Conservation (phyloP, 2,888 invertebrate species). For the Stenchaetothrips biformis region DNA sequence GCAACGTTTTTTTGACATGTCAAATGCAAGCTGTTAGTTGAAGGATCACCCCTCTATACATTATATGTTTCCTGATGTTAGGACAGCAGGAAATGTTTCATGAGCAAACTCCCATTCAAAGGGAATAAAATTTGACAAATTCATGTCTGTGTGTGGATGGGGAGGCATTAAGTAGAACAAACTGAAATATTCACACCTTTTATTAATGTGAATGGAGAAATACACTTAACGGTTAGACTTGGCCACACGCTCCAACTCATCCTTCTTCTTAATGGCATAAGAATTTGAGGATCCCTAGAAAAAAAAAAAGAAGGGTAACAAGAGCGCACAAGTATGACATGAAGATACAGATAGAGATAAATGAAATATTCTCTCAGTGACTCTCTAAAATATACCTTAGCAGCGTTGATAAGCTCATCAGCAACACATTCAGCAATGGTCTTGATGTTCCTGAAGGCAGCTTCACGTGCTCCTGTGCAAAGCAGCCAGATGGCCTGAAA, state of each 20-base stretch:
- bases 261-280: slow-evolving; percentile 99
- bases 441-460: slow-evolving; percentile 99
- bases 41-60: no score
- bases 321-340: not conserved
- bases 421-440: slow-evolving; percentile 99
- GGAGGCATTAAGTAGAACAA: not conserved
- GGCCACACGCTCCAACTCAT: slow-evolving; percentile 99
- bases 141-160: not conserved
- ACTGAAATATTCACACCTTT: not conserved
- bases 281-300: slow-evolving; percentile 96
- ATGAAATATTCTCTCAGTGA: not conserved
- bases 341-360: not conserved
- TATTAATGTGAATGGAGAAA: slow-evolving; percentile 27
- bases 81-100: no score
- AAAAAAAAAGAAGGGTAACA: slow-evolving; percentile 36
- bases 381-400: slow-evolving; percentile 73
- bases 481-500: slow-evolving; percentile 89
- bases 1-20: no score
- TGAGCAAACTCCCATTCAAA: no score
- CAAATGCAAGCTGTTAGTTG: no score
- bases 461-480: slow-evolving; percentile 98
- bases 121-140: no score
- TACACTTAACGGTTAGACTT: slow-evolving; percentile 96
- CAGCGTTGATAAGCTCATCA: slow-evolving; percentile 99
- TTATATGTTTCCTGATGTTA: no score